These are phyloP conservation scores for Fregata magnificens DNA, from an alignment of 2,113 vertebrate genomes.

Conservation along the genomic window DNA sequence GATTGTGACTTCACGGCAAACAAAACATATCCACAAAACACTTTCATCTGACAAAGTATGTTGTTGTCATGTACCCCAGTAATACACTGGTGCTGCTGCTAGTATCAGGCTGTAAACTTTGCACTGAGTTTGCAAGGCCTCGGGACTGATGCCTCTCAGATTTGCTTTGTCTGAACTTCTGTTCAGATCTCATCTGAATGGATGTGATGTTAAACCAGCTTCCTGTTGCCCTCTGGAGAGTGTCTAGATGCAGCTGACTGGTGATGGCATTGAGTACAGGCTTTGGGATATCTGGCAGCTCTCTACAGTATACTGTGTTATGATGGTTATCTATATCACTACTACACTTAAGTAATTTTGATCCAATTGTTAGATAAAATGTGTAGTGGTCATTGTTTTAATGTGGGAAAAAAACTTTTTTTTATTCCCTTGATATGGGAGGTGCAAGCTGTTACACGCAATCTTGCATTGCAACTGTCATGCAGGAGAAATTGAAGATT, in stretches of 20 bases:
- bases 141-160: background rate
- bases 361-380: background rate
- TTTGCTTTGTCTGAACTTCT: background rate
- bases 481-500: background rate
- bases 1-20: background rate
- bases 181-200: background rate
- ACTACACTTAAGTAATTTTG: background rate
- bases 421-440: fast-evolving
- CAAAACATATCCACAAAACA: background rate
- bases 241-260: background rate
- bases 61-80: background rate
- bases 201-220: background rate
- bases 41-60: background rate
- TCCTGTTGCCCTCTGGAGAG: background rate
- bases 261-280: background rate
- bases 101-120: background rate
- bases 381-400: background rate
- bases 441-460: background rate
- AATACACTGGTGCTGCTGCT: background rate
- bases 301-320: background rate
- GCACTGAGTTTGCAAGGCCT: background rate
- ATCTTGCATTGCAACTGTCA: background rate
- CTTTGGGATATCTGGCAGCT: background rate
- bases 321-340: background rate
- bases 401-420: background rate